Conservation (phyloP, 2,888 invertebrate species). For the Poecilobothrus nobilitatus region DNA sequence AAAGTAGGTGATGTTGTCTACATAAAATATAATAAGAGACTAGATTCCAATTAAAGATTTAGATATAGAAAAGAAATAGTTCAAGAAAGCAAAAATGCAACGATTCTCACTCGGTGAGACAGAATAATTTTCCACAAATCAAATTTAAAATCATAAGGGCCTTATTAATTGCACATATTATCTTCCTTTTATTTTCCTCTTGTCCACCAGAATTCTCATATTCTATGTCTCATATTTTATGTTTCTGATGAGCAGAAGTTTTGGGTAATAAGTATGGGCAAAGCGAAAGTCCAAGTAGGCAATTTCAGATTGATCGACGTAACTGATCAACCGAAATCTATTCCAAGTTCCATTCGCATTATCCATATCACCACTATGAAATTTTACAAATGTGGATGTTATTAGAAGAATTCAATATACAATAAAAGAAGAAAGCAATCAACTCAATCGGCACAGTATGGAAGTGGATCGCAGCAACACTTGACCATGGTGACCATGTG, state of each 20-base stretch:
- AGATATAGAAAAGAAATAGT: slow-evolving; percentile 20
- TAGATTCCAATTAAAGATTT: slow-evolving; percentile 18
- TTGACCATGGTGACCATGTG: too few relatives aligned
- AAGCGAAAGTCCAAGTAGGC: slow-evolving; percentile 17
- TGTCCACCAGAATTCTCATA: not conserved
- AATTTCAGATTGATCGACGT: slow-evolving; percentile 18
- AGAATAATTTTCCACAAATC: slow-evolving; percentile 17
- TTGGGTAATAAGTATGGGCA: slow-evolving; percentile 15
- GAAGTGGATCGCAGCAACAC: too few relatives aligned
- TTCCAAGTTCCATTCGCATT: not conserved
- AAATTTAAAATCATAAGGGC: not conserved
- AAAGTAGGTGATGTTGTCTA: slow-evolving; percentile 19
- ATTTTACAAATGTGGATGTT: too few relatives aligned
- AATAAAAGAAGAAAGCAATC: too few relatives aligned
- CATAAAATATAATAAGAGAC: slow-evolving; percentile 18
- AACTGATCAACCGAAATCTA: slow-evolving; percentile 10
- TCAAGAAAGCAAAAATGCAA: slow-evolving; percentile 16
- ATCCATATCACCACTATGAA: not conserved
- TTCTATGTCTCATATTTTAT: slow-evolving; percentile 11
- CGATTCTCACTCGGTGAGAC: slow-evolving; percentile 16
- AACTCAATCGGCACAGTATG: too few relatives aligned
- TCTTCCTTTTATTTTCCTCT: too few relatives aligned
- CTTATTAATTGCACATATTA: too few relatives aligned
- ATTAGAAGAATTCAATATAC: too few relatives aligned
- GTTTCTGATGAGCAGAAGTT: not conserved